Base-by-base conservation (phyloP, 2,888 invertebrate species). In the Bruchidius siliquastri region DNA sequence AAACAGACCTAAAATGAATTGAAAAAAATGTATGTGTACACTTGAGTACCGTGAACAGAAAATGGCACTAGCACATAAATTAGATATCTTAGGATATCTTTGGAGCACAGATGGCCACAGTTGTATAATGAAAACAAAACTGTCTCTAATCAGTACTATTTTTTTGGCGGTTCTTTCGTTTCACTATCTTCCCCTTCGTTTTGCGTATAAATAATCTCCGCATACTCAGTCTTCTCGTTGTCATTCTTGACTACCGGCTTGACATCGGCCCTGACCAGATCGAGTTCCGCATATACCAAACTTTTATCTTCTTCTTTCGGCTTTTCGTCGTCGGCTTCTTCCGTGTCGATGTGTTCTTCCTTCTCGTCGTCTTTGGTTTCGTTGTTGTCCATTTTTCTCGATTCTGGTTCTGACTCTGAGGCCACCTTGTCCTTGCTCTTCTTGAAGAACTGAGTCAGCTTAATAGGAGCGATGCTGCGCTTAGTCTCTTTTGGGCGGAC, bases 201-300 rank as follows among this genome's bases (percentile, higher is more conserved):
- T 22, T 88, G 85, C 0, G 91, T 90, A 86, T 94, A 94, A 0
- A 94, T 91, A 73, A 95, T 95, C 85, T 95, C 95, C 0, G 95
- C 95, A 85, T 95, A 95, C 81, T 92, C 92, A 2, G 92, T 92
- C 82, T 91, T 90, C 18, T 86, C 85, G 0, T 92, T 90, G 82
- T 88, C 81, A 86, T 90, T 84, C 82, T 85, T 87, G 71, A 86
- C 84, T 67, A 86, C 84, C 71, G 83, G 83, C 74, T 81, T 84
- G 82, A 82, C 81, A 21, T 87, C 85, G 4, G 88, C 88, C 77
- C 88, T 88, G 0, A 86, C 84, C 71, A 93, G 85, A 75, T 92
- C 92, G 76, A 93, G 86, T 85, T 93, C 93, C 0, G 93, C 93
- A 85, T 93, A 93, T 1, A 93, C 93, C 68, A 93, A 89, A 74